These are phyloP conservation scores for Dynastes hyllus DNA, from an alignment of 2,888 invertebrate species.

Conservation along the genomic window DNA sequence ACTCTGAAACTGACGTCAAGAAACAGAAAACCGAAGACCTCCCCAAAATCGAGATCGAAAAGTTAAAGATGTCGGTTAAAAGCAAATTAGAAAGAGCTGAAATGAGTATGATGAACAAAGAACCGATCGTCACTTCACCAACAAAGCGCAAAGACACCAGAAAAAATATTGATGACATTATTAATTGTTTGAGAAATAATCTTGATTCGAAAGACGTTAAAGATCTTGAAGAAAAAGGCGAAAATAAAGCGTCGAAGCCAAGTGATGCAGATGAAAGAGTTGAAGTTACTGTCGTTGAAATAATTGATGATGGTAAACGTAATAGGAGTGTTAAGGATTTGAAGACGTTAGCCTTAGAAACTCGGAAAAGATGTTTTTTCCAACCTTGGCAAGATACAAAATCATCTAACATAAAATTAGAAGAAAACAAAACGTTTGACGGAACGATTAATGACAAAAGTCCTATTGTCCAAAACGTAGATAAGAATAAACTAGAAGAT, in stretches of 20 bases:
- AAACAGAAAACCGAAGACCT: slow-evolving; percentile 3
- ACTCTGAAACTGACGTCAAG: neutral
- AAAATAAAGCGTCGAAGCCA: neutral
- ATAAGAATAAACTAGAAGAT: neutral
- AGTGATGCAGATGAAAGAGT: neutral
- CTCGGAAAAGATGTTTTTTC: neutral
- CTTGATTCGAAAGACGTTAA: neutral
- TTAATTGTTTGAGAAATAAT: slow-evolving; percentile 4
- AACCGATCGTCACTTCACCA: neutral
- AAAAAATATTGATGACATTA: slow-evolving; percentile 12
- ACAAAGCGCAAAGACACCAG: slow-evolving; percentile 12
- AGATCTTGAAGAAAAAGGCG: neutral
- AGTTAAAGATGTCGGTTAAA: slow-evolving; percentile 25
- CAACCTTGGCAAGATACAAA: slow-evolving; percentile 1
- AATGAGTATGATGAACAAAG: neutral
- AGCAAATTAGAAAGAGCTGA: slow-evolving; percentile 16
- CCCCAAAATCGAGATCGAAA: slow-evolving; percentile 24
- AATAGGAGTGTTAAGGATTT: neutral
- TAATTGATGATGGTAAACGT: slow-evolving; percentile 11
- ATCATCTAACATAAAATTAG: neutral
- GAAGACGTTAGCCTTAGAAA: neutral
- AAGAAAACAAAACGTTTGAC: neutral
- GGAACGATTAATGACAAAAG: neutral
- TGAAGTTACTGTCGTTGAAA: slow-evolving; percentile 19
- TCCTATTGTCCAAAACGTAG: neutral